Conservation (phyloP, 2,113 vertebrate species). For the Rattus rattus region DNA sequence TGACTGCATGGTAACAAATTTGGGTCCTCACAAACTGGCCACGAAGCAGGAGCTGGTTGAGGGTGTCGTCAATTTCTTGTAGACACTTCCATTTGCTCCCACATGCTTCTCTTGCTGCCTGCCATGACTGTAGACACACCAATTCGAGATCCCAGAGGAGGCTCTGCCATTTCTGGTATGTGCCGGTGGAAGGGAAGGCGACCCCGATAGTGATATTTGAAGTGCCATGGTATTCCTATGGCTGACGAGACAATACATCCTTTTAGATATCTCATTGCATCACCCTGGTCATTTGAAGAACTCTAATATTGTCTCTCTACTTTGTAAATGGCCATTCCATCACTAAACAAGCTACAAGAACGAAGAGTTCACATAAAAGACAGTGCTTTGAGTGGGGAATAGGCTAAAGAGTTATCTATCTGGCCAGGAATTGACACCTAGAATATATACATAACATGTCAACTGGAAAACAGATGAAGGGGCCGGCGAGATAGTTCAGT, state of each 20-base stretch:
- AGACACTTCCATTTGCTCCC: background rate
- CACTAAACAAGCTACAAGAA: background rate
- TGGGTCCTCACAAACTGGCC: background rate
- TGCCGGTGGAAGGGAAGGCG: background rate
- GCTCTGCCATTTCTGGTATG: background rate
- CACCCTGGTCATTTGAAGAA: background rate
- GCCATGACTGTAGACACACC: background rate
- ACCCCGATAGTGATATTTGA: background rate
- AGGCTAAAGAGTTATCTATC: background rate
- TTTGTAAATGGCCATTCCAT: background rate
- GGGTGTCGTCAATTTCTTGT: background rate
- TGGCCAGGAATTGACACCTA: background rate
- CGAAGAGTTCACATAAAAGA: background rate
- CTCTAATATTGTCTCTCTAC: background rate
- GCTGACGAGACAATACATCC: background rate
- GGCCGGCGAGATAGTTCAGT: background rate
- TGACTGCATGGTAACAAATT: background rate
- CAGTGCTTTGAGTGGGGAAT: background rate
- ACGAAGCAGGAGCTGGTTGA: background rate
- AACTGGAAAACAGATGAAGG: background rate
- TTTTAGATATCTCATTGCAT: background rate
- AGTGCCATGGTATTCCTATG: background rate
- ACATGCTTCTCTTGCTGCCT: background rate
- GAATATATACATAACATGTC: background rate
- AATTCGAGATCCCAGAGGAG: background rate